Evolutionary conservation across 1,140 invertebrate genomes (phyloP), one percentile per base, ranked within the genome.

Genomic region (Campoletis sonorensis): DNA sequence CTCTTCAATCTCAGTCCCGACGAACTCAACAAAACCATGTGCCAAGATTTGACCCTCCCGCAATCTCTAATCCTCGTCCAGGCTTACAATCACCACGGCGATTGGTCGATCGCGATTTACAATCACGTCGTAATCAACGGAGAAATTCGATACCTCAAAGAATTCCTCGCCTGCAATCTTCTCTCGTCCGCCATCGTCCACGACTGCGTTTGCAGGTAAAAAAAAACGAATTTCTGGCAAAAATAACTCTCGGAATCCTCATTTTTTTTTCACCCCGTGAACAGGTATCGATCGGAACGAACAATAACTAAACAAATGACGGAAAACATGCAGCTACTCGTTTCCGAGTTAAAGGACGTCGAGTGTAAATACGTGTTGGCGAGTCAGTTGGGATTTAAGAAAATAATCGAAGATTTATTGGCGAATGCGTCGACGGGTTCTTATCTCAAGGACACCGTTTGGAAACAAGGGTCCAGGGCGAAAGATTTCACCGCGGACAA

Each of bases 81-180:
- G 49, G 94, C 95, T 37, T 96, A 96, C 88, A 93, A 93, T 79
- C 93, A 93, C 85, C 92, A 93, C 75, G 91, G 92, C 1, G 93
- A 94, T 85, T 96, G 96, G 96, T 89, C 93, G 40, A 91, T 92
- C 81, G 93, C 94, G 2, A 82, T 97, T 37, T 94, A 94, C 82
- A 90, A 93, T 30, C 95, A 96, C 85, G 94, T 94, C 49, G 90
- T 97, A 1, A 77, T 95, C 4, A 92, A 94, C 61, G 94, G 93
- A 26, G 93, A 94, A 49, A 87, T 87, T 26, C 92, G 92, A 70
- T 97, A 95, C 90, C 90, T 96, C 1, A 90, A 93, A 72, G 93
- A 95, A 68, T 95, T 94, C 84, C 88, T 93, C 13, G 87, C 87
- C 1, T 91, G 93, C 68, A 90, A 94, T 51, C 89, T 90, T 51